Evolutionary conservation across 2,888 invertebrate species (phyloP), one percentile per base, ranked within the genome.

Genomic region (Meliscaeva auricollis): DNA sequence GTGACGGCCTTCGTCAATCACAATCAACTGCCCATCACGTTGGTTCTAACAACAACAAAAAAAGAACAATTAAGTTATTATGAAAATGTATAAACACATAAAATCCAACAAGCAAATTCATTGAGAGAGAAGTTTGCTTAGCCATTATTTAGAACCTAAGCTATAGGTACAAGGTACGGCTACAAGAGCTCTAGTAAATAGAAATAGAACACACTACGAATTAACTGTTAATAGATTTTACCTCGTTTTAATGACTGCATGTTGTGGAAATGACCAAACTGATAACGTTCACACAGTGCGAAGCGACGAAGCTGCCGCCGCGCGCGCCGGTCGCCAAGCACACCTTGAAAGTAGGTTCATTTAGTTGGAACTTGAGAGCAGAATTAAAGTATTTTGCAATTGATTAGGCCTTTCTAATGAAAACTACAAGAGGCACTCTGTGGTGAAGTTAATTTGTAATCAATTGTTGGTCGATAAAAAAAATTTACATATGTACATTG

Each of bases 1-100:
- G 50, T 41, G 79, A 73, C 58, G 76, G 77, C 82, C 77, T 82
- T 77, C 72, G 46, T 77, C 56, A 41, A 64, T 64, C 75, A 52
- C 50, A 70, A 58, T 50, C 56, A 48, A 44, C 20, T 75, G 69
- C 56, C 32, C 48, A 64, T 76, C 66, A 52, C 58, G 41, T 11
- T 15, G 58, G 50, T 52, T 68, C 52, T 74, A 60, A n/a, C n/a
- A 26, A 26, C 26, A 4, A 26, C n/a, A 26, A 26, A 26, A 52
- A 54, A 44, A 9, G 50, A 82, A 72, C 68, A 77, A 82, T 58
- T 35, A 50, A 50, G 20, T 35, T n/a, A 50, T 64, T 46, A 64
- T 30, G 46, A 46, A 8, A 20, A n/a, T 8, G 3, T 46, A n/a
- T n/a, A n/a, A n/a, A n/a, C n/a, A n/a, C n/a, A n/a, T n/a, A n/a